These are phyloP conservation scores for Acromyrmex heyeri DNA, from an alignment of 1,140 invertebrate species.

Conservation along the genomic window DNA sequence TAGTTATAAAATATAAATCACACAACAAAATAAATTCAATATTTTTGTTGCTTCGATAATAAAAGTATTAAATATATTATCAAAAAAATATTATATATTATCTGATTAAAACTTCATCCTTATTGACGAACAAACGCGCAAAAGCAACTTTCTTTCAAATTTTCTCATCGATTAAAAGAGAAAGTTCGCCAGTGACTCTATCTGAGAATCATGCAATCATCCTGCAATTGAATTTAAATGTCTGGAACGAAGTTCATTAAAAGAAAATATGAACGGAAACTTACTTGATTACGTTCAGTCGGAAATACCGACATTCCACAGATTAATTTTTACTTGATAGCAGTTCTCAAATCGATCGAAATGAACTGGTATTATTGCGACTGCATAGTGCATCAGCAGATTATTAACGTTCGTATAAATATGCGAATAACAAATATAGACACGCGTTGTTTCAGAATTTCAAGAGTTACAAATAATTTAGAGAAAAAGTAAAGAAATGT, in stretches of 20 bases:
- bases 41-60: neutral
- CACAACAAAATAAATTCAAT: neutral
- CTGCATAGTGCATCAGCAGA: neutral
- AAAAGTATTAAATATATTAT: neutral
- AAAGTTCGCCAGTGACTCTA: slow-evolving; percentile 20
- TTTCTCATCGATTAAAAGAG: slow-evolving; percentile 9
- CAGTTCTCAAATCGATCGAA: neutral
- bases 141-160: slow-evolving; percentile 7
- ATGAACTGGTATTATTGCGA: neutral
- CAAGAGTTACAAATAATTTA: neutral
- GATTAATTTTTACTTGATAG: slow-evolving; percentile 38
- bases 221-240: slow-evolving; percentile 34
- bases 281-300: slow-evolving; percentile 42
- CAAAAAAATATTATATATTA: neutral
- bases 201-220: slow-evolving; percentile 24
- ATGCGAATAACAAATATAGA: neutral
- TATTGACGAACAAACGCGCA: neutral
- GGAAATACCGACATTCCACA: slow-evolving; percentile 16
- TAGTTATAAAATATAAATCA: slow-evolving; percentile 1
- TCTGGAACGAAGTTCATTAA: slow-evolving; percentile 17
- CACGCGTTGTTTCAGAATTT: neutral
- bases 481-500: neutral
- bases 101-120: neutral
- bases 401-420: neutral
- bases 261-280: slow-evolving; percentile 51